Base-by-base conservation (phyloP, 2,797 vertebrate species). In the Pelochelys cantorii region DNA sequence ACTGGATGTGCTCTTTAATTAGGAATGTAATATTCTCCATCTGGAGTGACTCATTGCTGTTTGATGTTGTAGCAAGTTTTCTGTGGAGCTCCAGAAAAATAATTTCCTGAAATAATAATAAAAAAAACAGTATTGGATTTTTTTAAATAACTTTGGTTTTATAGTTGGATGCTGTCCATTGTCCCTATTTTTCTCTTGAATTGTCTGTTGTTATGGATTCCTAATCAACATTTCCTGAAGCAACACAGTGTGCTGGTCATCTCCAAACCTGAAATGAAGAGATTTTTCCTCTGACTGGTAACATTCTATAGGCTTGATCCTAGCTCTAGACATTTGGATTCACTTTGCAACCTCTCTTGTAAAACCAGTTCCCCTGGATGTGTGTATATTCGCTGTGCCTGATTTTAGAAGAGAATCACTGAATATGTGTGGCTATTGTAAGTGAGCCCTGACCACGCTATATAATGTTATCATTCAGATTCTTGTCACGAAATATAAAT, bases 1-100 rank as follows among this genome's bases (percentile, higher is more conserved):
- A 94, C 79, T 83, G 83, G 77, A n/a, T 85, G 56, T 96, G 56
- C 82, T 97, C 83, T 97, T 97, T 97, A 97, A 97, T 97, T 97
- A 97, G 96, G 91, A 83, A 84, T 95, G 78, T 83, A 89, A 95
- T 97, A 95, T 90, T 84, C 75, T 94, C 92, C 94, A 95, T 96
- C 93, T 98, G 94, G 90, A 96, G 79, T 97, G 94, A 95, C 85
- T 97, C 94, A 96, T 94, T 96, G 87, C 92, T 79, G 94, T 93
- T 96, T 91, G 54, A 78, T 78, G 57, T 90, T 92, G 81, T 86
- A 48, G 88, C 34, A 85, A 23, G 48, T 86, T 89, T 97, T 96
- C 92, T 93, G 10, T 91, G 48, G 81, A 88, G 83, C 92, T 95
- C 94, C 55, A 74, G 59, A 87, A 59, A 80, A 86, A 95, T 94